A percentile compares a stretch with the other conserved stretches of the same genome.
These are phyloP conservation scores for Zaprionus nigranus DNA, from an alignment of 1,140 invertebrate species.

Conservation along the genomic window DNA sequence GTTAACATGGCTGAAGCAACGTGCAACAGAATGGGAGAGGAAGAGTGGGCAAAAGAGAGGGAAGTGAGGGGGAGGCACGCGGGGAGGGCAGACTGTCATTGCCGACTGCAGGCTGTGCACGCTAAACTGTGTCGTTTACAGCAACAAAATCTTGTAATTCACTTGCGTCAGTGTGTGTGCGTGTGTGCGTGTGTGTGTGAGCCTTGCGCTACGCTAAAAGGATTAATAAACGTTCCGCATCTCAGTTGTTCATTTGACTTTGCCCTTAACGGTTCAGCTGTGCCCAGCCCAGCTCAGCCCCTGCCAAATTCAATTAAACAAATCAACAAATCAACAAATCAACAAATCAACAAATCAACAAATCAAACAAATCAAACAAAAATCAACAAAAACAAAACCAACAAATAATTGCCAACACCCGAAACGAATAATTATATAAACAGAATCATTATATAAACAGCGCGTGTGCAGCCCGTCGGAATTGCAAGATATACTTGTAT, in stretches of 20 bases:
- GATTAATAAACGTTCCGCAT: conserved; percentile 80
- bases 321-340: not conserved
- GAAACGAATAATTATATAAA: too few relatives aligned
- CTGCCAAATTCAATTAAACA: conserved; percentile 40
- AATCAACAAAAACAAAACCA: not conserved
- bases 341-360: not conserved
- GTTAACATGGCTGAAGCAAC: conserved; percentile 23
- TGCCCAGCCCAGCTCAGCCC: conserved; percentile 36
- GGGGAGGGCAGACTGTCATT: conserved; percentile 15
- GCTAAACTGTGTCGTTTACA: conserved; percentile 80
- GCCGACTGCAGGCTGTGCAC: conserved; percentile 53
- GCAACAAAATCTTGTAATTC: conserved; percentile 80
- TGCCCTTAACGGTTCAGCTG: conserved; percentile 78
- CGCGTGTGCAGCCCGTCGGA: not conserved
- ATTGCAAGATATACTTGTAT: not conserved
- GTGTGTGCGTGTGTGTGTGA: conserved; percentile 21
- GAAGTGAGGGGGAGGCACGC: not conserved
- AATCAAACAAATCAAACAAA: conserved; percentile 3
- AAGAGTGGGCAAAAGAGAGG: not conserved
- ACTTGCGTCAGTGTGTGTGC: conserved; percentile 11
- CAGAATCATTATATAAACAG: too few relatives aligned
- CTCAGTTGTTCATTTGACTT: conserved; percentile 84
- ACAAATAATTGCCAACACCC: conserved; percentile 35
- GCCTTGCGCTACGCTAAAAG: conserved; percentile 71
- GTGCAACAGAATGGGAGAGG: not conserved